Evolutionary conservation across 1,140 invertebrate genomes (phyloP).

Genomic region (Drosophila parvula): DNA sequence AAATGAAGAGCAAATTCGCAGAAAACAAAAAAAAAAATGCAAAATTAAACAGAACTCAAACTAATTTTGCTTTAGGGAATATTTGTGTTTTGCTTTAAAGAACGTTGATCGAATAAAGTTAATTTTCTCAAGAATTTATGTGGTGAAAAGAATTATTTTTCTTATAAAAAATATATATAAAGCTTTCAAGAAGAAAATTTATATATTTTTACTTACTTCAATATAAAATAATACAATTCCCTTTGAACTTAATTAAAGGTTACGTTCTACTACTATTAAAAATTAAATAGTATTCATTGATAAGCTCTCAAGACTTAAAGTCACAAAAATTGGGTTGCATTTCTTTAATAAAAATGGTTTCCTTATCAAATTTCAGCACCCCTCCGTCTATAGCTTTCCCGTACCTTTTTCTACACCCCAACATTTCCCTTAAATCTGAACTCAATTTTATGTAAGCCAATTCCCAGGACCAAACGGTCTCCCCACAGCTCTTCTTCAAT

Average conservation of each 20-base stretch:
- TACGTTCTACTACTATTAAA: not conserved
- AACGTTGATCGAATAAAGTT: too few relatives aligned
- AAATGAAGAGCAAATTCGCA: not conserved
- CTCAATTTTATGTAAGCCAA: slow-evolving; percentile 6
- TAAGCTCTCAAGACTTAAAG: too few relatives aligned
- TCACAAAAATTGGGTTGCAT: too few relatives aligned
- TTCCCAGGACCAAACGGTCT: not conserved
- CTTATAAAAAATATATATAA: too few relatives aligned
- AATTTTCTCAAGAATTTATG: too few relatives aligned
- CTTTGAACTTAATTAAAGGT: too few relatives aligned
- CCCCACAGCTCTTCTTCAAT: slow-evolving; percentile 14
- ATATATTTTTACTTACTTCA: too few relatives aligned
- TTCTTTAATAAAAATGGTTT: not conserved
- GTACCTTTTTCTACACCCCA: not conserved
- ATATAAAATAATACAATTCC: too few relatives aligned
- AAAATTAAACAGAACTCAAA: not conserved
- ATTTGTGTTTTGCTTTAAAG: too few relatives aligned
- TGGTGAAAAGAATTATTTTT: too few relatives aligned
- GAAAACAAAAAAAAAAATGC: not conserved
- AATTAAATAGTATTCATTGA: not conserved
- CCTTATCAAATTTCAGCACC: not conserved
- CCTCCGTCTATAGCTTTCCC: not conserved
- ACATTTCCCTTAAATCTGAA: slow-evolving; percentile 1
- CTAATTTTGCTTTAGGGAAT: not conserved
- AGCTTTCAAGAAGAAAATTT: too few relatives aligned